A percentile compares a stretch with the other conserved stretches of the same genome.
These are phyloP conservation scores for Polia nebulosa DNA, from an alignment of 2,888 invertebrate species.

Conservation along the genomic window DNA sequence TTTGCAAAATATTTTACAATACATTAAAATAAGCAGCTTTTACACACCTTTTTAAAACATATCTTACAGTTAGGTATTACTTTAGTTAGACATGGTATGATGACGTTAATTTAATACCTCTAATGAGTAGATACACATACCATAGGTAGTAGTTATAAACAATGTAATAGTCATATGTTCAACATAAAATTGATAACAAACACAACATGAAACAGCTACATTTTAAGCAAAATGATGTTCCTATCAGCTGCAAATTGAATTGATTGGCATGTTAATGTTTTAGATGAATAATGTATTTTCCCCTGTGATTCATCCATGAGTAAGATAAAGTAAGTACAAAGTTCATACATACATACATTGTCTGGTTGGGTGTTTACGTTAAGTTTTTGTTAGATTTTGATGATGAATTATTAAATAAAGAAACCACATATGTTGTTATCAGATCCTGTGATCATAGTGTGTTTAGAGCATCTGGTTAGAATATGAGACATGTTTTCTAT, in stretches of 20 bases:
- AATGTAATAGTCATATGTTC: slow-evolving; percentile 12
- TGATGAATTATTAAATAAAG: slow-evolving; percentile 8
- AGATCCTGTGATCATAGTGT: slow-evolving; percentile 36
- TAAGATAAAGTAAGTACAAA: slow-evolving; percentile 46
- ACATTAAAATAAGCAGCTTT: not conserved
- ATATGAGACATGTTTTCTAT: slow-evolving; percentile 11
- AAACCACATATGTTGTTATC: slow-evolving; percentile 43
- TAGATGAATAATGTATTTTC: slow-evolving; percentile 20
- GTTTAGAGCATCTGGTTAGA: slow-evolving; percentile 28
- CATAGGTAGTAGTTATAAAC: slow-evolving; percentile 2
- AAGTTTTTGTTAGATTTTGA: slow-evolving; percentile 9
- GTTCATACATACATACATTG: slow-evolving; percentile 47
- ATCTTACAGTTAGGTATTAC: not conserved
- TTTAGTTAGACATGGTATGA: not conserved
- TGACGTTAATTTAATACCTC: not conserved
- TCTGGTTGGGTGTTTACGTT: not conserved
- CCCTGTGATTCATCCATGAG: slow-evolving; percentile 51
- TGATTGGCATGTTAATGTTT: slow-evolving; percentile 15
- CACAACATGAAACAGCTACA: slow-evolving; percentile 19
- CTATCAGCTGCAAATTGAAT: slow-evolving; percentile 21
- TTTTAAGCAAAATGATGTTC: slow-evolving; percentile 9
- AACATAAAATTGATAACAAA: slow-evolving; percentile 19
- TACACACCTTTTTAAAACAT: not conserved
- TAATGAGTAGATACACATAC: slow-evolving; percentile 1
- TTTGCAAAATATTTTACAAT: not conserved